Evolutionary conservation across 2,797 vertebrate genomes (phyloP).

Genomic region (Arctocebus calabarensis): DNA sequence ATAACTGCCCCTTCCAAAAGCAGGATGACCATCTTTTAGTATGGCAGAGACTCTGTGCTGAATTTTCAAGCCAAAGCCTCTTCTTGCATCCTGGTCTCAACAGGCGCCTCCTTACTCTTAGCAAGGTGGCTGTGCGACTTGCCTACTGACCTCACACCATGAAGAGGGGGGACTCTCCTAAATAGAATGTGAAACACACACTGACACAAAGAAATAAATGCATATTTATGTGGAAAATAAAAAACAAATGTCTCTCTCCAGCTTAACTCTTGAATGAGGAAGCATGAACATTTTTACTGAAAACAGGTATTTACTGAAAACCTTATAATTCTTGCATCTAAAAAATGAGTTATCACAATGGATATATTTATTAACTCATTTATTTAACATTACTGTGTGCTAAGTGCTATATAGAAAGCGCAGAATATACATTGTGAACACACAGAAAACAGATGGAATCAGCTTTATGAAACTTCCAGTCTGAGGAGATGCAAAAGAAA

Average conservation of each 20-base stretch:
- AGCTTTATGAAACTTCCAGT: neutral
- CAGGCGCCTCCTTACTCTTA: neutral
- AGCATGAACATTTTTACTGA: slow-evolving; percentile 15
- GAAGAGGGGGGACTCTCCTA: neutral
- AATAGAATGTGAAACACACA: neutral
- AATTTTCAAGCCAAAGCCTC: neutral
- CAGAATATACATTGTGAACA: neutral
- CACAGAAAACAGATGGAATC: neutral
- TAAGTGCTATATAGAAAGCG: neutral
- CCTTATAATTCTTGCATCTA: neutral
- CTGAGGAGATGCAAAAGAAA: slow-evolving; percentile 1
- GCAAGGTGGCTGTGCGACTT: neutral
- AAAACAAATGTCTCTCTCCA: neutral
- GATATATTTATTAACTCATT: neutral
- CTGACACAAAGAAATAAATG: neutral
- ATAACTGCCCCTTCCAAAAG: neutral
- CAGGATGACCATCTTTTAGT: neutral
- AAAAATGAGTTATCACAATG: neutral
- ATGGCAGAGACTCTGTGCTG: neutral
- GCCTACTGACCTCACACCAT: neutral
- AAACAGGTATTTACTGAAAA: neutral
- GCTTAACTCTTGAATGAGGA: slow-evolving; percentile 24
- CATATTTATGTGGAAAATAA: neutral
- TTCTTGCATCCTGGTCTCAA: neutral
- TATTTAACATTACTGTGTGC: neutral